These are phyloP conservation scores for Ceratitis capitata DNA, from an alignment of 1,140 invertebrate species.

Conservation along the genomic window DNA sequence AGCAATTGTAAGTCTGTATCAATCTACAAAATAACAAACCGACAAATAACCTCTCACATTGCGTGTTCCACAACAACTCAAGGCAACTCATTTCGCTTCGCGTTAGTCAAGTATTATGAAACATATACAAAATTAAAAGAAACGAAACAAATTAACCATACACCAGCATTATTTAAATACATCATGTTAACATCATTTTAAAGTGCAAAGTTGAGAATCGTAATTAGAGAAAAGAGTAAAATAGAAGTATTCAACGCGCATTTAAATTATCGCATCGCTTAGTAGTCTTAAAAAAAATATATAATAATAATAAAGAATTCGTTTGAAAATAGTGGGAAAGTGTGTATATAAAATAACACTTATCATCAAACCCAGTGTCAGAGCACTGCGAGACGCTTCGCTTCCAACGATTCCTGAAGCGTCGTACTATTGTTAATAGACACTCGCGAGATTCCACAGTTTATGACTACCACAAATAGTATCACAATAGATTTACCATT, in stretches of 20 bases:
- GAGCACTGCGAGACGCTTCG: conserved; percentile 17
- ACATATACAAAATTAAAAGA: background rate
- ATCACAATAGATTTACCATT: conserved; percentile 59
- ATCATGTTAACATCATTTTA: conserved; percentile 14
- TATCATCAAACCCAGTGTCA: conserved; percentile 8
- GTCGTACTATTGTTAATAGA: background rate
- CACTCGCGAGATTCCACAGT: conserved; percentile 44
- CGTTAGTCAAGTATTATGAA: conserved; percentile 7
- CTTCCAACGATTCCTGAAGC: conserved; percentile 6
- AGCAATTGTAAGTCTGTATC: conserved; percentile 17
- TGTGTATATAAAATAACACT: background rate
- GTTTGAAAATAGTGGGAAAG: background rate
- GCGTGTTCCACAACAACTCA: background rate
- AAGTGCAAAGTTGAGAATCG: conserved; percentile 19
- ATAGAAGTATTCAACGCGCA: background rate
- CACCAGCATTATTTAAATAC: conserved; percentile 13
- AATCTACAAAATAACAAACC: conserved; percentile 22
- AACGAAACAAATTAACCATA: background rate
- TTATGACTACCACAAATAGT: conserved; percentile 60
- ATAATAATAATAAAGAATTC: background rate
- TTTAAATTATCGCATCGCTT: background rate
- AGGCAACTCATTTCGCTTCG: conserved; percentile 30
- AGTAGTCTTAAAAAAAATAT: background rate
- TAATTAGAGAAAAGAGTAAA: background rate
- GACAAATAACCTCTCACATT: conserved; percentile 23